Evolutionary conservation across 37 sponge, comb jelly and placozoan genomes (phyloP).

Genomic region (Ephydatia muelleri): DNA sequence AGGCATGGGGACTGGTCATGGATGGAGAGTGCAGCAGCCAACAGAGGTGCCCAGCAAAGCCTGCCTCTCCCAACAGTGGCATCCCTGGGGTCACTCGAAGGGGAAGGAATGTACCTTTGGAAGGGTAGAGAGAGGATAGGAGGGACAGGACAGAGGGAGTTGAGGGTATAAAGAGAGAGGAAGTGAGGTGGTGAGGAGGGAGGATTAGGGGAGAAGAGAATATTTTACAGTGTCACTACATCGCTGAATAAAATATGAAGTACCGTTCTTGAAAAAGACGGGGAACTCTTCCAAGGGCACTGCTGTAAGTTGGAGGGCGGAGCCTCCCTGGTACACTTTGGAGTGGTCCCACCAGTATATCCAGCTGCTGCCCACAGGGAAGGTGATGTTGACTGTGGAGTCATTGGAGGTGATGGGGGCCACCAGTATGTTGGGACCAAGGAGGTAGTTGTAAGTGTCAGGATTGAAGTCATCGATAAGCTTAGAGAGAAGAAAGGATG

Average conservation of each 20-base stretch:
- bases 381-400: constrained; percentile 35
- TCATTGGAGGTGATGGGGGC: constrained; percentile 54
- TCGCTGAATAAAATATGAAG: not conserved
- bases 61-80: constrained; percentile 7
- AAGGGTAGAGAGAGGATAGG: not conserved
- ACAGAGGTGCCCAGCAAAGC: constrained; percentile 33
- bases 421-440: constrained; percentile 68
- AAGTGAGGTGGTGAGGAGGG: not conserved
- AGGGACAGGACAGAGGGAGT: not conserved
- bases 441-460: constrained; percentile 81
- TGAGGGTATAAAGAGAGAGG: not conserved
- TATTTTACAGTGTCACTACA: not conserved
- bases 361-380: constrained; percentile 65
- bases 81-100: constrained; percentile 41
- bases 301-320: constrained; percentile 15
- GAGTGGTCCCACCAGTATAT: constrained; percentile 65
- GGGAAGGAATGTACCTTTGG: constrained; percentile 45
- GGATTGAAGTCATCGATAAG: constrained; percentile 73
- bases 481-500: constrained; percentile 26
- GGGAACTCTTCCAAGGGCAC: constrained; percentile 55
- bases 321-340: constrained; percentile 38
- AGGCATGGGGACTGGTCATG: not conserved
- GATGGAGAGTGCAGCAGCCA: constrained; percentile 41
- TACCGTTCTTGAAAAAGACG: constrained; percentile 61
- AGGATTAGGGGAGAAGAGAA: no score